Evolutionary conservation across 2,113 vertebrate genomes (phyloP).

Genomic region (Spermophilus dauricus): DNA sequence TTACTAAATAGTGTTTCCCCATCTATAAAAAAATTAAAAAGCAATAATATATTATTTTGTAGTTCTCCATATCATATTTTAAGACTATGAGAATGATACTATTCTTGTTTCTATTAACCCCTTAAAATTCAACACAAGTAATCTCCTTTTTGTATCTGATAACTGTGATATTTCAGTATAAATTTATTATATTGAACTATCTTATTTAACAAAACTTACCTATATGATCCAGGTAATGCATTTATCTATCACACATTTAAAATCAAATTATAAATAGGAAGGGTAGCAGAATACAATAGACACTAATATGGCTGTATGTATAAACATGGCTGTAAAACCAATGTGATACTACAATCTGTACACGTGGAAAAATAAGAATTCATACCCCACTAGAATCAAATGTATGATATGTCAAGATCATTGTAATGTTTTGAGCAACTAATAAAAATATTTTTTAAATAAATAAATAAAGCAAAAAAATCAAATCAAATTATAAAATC

Average conservation of each 20-base stretch:
- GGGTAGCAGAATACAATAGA: too few species aligned
- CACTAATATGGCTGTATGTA: too few species aligned
- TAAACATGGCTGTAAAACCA: too few species aligned
- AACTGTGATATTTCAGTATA: neutral
- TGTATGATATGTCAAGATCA: too few species aligned
- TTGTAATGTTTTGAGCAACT: too few species aligned
- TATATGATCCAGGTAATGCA: neutral
- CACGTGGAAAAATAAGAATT: too few species aligned
- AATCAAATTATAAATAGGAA: neutral
- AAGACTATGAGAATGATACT: constrained; percentile 1
- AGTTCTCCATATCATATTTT: neutral
- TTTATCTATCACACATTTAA: neutral
- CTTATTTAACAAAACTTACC: neutral
- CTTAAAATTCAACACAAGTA: neutral
- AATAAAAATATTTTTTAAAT: too few species aligned
- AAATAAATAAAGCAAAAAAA: too few species aligned
- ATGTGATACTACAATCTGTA: too few species aligned
- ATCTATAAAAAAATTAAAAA: constrained; percentile 52
- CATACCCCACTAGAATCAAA: too few species aligned
- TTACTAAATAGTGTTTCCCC: neutral
- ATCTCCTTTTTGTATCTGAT: neutral
- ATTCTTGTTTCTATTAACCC: neutral
- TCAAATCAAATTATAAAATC: neutral
- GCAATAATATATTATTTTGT: neutral
- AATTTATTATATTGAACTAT: constrained; percentile 8